Evolutionary conservation across 1,140 invertebrate genomes (phyloP).

Genomic region (Zelostemma sp.): DNA sequence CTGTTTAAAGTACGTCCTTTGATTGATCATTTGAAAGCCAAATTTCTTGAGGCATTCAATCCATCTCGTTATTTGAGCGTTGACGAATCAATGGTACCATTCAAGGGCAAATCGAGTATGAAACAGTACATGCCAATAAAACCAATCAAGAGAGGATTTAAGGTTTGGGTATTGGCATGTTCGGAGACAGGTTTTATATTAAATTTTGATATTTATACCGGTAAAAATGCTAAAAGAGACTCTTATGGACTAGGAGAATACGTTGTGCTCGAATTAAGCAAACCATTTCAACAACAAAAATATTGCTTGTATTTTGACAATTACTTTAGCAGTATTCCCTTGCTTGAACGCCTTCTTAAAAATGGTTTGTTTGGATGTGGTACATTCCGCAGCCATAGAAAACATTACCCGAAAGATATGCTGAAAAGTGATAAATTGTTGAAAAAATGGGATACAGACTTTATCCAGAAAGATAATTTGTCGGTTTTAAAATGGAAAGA

Average conservation of each 20-base stretch:
- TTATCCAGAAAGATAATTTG: conserved; percentile 52
- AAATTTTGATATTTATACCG: conserved; percentile 66
- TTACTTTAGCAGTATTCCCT: conserved; percentile 11
- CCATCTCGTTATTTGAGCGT: conserved; percentile 34
- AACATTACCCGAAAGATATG: conserved; percentile 8
- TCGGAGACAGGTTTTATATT: conserved; percentile 61
- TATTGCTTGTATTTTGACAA: conserved; percentile 19
- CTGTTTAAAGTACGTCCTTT: conserved; percentile 59
- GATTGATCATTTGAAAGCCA: conserved; percentile 44
- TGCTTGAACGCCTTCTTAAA: conserved; percentile 4
- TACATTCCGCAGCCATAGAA: too few species aligned
- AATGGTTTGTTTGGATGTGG: conserved; percentile 12
- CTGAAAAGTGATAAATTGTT: conserved; percentile 27
- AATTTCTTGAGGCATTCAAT: too few species aligned
- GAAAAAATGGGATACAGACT: conserved; percentile 54
- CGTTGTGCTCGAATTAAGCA: conserved; percentile 36
- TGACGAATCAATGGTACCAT: conserved; percentile 61
- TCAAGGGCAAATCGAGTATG: conserved; percentile 57
- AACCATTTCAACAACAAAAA: background rate
- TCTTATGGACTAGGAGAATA: conserved; percentile 48
- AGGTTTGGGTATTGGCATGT: conserved; percentile 53
- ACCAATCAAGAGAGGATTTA: conserved; percentile 64
- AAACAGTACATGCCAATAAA: conserved; percentile 68
- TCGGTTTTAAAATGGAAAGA: conserved; percentile 62
- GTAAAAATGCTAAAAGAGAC: conserved; percentile 55